These are phyloP conservation scores for Ethmia dodecea DNA, from an alignment of 2,888 invertebrate genomes.

Conservation along the genomic window DNA sequence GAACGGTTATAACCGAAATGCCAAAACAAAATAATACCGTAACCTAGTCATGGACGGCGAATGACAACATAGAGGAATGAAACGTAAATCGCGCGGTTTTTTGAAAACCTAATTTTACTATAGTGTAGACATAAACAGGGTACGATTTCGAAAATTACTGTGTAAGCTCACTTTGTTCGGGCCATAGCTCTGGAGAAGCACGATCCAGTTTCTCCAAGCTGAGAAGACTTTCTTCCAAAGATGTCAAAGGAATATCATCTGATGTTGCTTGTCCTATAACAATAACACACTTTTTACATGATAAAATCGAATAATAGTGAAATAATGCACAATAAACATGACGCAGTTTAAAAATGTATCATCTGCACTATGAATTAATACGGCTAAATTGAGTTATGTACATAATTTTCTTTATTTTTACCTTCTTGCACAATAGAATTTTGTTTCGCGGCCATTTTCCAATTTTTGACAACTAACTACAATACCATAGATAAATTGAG, in stretches of 20 bases:
- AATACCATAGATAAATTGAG: not conserved
- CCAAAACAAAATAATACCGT: slow-evolving; percentile 30
- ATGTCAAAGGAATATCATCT: slow-evolving; percentile 71
- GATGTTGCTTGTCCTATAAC: slow-evolving; percentile 57
- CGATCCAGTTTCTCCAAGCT: slow-evolving; percentile 95
- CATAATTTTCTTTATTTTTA: slow-evolving; percentile 43
- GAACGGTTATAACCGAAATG: slow-evolving; percentile 60
- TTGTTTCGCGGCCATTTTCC: slow-evolving; percentile 83
- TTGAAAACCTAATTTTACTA: slow-evolving; percentile 22
- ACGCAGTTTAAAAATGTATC: not conserved
- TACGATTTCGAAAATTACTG: not conserved
- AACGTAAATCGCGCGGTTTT: slow-evolving; percentile 60
- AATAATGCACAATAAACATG: no score
- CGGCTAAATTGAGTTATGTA: no score
- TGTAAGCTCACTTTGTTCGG: slow-evolving; percentile 89
- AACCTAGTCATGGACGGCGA: slow-evolving; percentile 29
- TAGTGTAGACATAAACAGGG: no score
- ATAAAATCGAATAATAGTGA: not conserved
- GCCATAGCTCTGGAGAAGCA: slow-evolving; percentile 97
- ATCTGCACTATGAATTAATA: not conserved
- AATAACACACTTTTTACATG: slow-evolving; percentile 12
- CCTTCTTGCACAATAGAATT: slow-evolving; percentile 80
- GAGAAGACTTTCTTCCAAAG: slow-evolving; percentile 85
- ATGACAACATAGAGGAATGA: slow-evolving; percentile 57
- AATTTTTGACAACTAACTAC: slow-evolving; percentile 21